Base-by-base conservation (phyloP, 2,888 invertebrate genomes). In the Andrena bicolor region DNA sequence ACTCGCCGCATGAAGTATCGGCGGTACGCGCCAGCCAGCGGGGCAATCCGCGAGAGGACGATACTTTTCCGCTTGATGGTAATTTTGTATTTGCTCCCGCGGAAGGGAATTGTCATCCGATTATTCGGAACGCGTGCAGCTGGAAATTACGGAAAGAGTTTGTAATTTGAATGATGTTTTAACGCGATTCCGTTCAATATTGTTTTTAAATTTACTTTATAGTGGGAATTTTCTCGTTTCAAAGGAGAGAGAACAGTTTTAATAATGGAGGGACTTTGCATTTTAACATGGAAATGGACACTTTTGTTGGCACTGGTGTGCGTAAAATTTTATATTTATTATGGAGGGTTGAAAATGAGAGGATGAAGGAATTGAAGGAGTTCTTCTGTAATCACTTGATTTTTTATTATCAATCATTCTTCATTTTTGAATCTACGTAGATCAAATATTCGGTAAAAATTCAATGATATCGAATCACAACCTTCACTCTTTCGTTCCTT, bases 1-100 rank as follows among this genome's bases (percentile, higher is more conserved):
- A 66, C 49, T n/a, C 41, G 51, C 13, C 13, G 16, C 20, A 4
- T 20, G 28, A 61, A 53, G 51, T 41, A 76, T 76, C 70, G 75
- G 41, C 63, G 35, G 20, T 63, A 75, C 23, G 69, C 8, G 13
- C 26, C 41, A n/a, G 56, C 23, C 23, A 23, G 3, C 23, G 30
- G 13, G 23, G 41, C 41, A 61, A 61, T 32, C 61, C 30, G 61
- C 32, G 20, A 16, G 51, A 23, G 32, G 32, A 7, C 30, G 20
- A 16, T 23, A 53, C 0, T 53, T 68, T 53, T 32, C 23, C 7
- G 16, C n/a, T 1, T 20, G 53, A 32, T 6, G 13, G 8, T 53
- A 23, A 20, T 61, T 56, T 56, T 26, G 10, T 26, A 23, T 56
- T 56, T 56, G 56, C 4, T 56, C 10, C 23, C 20, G 20, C 56